Conservation (phyloP, 2,888 invertebrate species). For the Philhelius pedissequus region DNA sequence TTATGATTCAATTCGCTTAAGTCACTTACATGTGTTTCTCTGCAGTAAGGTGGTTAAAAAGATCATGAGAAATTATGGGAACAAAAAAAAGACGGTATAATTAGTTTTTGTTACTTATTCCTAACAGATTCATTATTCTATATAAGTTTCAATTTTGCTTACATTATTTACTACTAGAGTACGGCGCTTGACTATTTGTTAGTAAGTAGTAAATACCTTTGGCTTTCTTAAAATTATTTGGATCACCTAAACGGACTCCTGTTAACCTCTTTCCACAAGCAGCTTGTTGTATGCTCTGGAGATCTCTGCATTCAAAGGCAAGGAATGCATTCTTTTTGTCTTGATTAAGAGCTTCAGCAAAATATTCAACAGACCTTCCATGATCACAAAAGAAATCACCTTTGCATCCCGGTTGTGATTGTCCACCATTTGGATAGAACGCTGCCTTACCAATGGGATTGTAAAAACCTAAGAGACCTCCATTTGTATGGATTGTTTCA, state of each 20-base stretch:
- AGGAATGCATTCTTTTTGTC: constrained; percentile 8
- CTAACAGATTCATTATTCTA: constrained; percentile 13
- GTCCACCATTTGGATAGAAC: constrained; percentile 80
- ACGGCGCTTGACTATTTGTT: constrained; percentile 21
- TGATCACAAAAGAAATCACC: constrained; percentile 74
- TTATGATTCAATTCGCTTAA: no score
- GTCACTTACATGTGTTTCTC: no score
- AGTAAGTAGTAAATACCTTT: constrained; percentile 11
- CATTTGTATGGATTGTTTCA: constrained; percentile 73
- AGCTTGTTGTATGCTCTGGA: constrained; percentile 7
- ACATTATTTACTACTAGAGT: not conserved
- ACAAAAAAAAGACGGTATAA: not conserved
- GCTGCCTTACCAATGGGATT: constrained; percentile 76
- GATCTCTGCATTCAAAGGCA: constrained; percentile 11
- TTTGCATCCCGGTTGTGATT: constrained; percentile 79
- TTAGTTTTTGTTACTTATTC: not conserved
- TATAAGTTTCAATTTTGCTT: no score
- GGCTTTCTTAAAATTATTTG: constrained; percentile 3
- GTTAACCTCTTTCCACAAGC: not conserved
- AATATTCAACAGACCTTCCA: constrained; percentile 74
- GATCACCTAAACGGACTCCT: constrained; percentile 31
- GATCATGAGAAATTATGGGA: no score
- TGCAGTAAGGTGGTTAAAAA: no score
- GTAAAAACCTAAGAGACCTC: constrained; percentile 71
- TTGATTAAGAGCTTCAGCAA: constrained; percentile 74